These are phyloP conservation scores for Nautilus pompilius DNA, from an alignment of 1,140 invertebrate genomes.

Conservation along the genomic window DNA sequence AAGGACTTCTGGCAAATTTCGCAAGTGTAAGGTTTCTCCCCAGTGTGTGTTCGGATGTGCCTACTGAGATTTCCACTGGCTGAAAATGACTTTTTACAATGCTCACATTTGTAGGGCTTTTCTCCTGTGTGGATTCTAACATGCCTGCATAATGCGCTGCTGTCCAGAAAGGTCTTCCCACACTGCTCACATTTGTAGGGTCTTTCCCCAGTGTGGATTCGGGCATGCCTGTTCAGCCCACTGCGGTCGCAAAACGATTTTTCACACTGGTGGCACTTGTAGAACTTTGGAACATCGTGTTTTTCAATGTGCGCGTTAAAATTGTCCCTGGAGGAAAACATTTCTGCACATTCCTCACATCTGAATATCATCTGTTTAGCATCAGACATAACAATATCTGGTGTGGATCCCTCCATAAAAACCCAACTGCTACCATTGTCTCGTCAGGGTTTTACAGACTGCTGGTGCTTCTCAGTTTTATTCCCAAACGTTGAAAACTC, in stretches of 20 bases:
- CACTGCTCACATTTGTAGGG: slow-evolving; percentile 85
- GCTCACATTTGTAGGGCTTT: slow-evolving; percentile 17
- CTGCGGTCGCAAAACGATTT: slow-evolving; percentile 20
- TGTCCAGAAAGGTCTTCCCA: slow-evolving; percentile 77
- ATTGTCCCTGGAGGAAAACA: slow-evolving; percentile 8
- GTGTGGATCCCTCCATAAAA: too few species aligned
- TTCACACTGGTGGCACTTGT: slow-evolving; percentile 66
- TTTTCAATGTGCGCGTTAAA: slow-evolving; percentile 16
- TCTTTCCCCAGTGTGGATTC: slow-evolving; percentile 74
- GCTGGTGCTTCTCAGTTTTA: too few species aligned
- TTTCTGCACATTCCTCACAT: slow-evolving; percentile 17
- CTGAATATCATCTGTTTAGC: too few species aligned
- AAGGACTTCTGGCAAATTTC: slow-evolving; percentile 34
- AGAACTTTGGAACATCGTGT: slow-evolving; percentile 31
- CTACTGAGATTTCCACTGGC: slow-evolving; percentile 7
- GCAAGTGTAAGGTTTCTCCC: slow-evolving; percentile 30
- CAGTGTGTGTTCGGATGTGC: slow-evolving; percentile 26
- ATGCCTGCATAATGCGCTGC: slow-evolving; percentile 17
- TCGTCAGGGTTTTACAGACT: too few species aligned
- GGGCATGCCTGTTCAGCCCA: slow-evolving; percentile 28
- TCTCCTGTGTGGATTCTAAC: slow-evolving; percentile 12
- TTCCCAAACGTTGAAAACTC: too few species aligned
- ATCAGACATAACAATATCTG: too few species aligned
- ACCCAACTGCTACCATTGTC: too few species aligned
- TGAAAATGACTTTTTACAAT: slow-evolving; percentile 17